Evolutionary conservation across 2,888 invertebrate species (phyloP).

Genomic region (Ormyrus pomaceus): DNA sequence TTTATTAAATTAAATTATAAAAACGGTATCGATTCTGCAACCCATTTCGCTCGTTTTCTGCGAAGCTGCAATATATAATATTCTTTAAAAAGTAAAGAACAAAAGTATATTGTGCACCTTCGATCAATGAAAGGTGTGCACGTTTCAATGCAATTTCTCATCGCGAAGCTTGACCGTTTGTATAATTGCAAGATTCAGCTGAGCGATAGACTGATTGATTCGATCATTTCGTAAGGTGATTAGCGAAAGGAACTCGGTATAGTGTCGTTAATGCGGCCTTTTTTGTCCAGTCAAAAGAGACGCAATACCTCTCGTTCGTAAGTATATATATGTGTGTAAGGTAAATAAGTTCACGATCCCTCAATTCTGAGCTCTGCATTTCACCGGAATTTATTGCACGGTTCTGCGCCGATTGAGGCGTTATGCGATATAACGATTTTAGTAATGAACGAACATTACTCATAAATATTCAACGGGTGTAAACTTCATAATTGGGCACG

Average conservation of each 20-base stretch:
- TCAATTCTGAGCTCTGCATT: too few relatives aligned
- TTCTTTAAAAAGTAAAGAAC: too few relatives aligned
- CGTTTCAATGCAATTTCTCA: too few relatives aligned
- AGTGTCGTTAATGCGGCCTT: not conserved
- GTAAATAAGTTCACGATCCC: not conserved
- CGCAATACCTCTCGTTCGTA: not conserved
- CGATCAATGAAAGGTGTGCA: not conserved
- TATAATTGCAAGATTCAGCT: constrained; percentile 33
- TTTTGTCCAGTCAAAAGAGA: not conserved
- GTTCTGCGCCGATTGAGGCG: constrained; percentile 9
- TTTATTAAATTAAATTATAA: too few relatives aligned
- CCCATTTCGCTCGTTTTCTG: too few relatives aligned
- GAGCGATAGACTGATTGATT: constrained; percentile 15
- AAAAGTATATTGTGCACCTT: not conserved
- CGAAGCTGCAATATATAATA: too few relatives aligned
- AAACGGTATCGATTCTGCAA: too few relatives aligned
- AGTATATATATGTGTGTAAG: not conserved
- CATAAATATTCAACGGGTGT: constrained; percentile 4
- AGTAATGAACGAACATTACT: constrained; percentile 1
- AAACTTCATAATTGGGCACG: too few relatives aligned
- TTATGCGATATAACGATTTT: not conserved
- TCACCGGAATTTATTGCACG: not conserved
- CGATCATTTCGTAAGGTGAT: constrained; percentile 34
- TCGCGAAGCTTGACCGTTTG: not conserved
- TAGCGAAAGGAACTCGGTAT: constrained; percentile 28